Base-by-base conservation (phyloP, 2,888 invertebrate species). In the Stratiomys singularior region DNA sequence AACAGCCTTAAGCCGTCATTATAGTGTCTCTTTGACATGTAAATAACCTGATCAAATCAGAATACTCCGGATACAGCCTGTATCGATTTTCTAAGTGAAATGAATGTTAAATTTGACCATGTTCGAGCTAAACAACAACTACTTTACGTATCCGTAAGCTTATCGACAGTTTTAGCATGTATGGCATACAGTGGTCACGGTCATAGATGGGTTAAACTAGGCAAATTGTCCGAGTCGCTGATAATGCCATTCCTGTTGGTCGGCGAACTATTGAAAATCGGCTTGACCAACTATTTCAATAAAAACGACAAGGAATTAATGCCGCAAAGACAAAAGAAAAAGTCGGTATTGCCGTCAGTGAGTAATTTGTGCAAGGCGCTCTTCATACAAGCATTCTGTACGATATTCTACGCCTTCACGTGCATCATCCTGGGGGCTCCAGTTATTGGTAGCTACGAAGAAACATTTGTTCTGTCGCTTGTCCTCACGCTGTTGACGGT, bases 341-440 rank as follows among this genome's bases (percentile, higher is more conserved):
- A 84, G 37, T 25, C 56, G 47, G 78, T 81, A 0, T 83, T 84
- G 66, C 86, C 86, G 21, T 84, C 85, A 56, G 80, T 84, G 11
- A 82, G 83, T 7, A 86, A 87, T 67, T 77, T 86, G 1, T 64
- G 84, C 0, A 84, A 84, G 2, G 85, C 86, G 5, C 78, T 87
- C 1, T 77, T 67, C 0, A 77, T 87, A 69, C 87, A 87, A 72
- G 83, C 84, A 69, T 78, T 86, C 23, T 85, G 85, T 77, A 85
- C 84, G 0, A 76, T 87, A 37, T 81, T 86, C 1, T 88, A 85
- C 80, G 85, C 82, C 1, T 87, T 87, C 58, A 83, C 85, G 15
- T 87, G 88, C 79, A 85, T 87, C 21, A 84, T 87, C 58, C 78
- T 87, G 63, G 87, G 87, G n/a, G 87, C 87, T 5, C 87, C 87